A percentile compares a stretch with the other conserved stretches of the same genome.
These are phyloP conservation scores for Hecatera dysodea DNA, from an alignment of 2,888 invertebrate genomes.

Conservation along the genomic window DNA sequence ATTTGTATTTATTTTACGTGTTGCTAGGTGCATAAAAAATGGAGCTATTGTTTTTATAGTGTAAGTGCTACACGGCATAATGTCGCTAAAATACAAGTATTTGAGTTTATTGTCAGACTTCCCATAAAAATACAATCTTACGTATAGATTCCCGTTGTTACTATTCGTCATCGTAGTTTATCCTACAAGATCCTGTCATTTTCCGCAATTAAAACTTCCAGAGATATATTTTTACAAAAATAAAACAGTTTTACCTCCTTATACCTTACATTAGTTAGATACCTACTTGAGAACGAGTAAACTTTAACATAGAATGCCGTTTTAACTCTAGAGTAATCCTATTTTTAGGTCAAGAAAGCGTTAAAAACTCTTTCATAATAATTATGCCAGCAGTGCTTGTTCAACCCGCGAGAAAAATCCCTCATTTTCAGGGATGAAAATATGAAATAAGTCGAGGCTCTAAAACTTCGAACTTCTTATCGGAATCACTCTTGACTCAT, in stretches of 20 bases:
- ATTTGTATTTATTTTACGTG: constrained; percentile 16
- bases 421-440: neutral
- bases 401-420: neutral
- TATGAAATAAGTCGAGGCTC: neutral
- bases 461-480: neutral
- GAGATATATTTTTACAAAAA: no score
- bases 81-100: neutral
- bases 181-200: neutral
- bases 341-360: neutral
- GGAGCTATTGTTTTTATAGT: neutral
- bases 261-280: neutral
- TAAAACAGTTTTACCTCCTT: neutral
- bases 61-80: neutral
- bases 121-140: no score
- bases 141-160: neutral
- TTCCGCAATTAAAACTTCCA: neutral
- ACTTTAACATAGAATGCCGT: neutral
- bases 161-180: neutral
- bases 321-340: neutral
- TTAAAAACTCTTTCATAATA: neutral
- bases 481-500: neutral
- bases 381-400: neutral
- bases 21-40: neutral
- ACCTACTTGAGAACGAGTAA: no score
- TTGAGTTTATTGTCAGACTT: neutral